Conservation (phyloP, 2,113 vertebrate species). For the Halcyon senegalensis region DNA sequence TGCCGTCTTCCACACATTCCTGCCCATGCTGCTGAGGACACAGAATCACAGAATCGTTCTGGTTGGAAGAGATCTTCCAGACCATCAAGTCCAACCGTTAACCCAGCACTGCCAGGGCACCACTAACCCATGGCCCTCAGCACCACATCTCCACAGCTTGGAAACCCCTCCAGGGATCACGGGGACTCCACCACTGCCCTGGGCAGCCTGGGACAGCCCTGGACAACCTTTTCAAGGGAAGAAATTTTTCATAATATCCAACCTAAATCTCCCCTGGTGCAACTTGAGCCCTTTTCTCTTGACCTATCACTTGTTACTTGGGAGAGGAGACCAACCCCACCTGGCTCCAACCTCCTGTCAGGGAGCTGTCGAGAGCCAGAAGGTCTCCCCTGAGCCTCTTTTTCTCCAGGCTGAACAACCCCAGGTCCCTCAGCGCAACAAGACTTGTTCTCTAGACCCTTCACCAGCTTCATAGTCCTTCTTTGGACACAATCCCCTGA, state of each 20-base stretch:
- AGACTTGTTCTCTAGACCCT: background rate
- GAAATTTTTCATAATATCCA: background rate
- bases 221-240: background rate
- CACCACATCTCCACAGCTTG: background rate
- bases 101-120: no score
- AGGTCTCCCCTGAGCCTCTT: background rate
- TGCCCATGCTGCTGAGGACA: background rate
- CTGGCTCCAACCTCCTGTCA: background rate
- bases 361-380: background rate
- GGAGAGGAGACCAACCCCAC: background rate
- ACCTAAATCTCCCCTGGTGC: background rate
- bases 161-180: background rate
- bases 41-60: background rate
- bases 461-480: background rate
- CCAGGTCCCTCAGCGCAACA: background rate
- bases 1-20: background rate
- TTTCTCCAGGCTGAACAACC: background rate
- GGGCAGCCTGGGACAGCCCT: background rate
- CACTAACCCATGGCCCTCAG: no score
- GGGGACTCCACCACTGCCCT: background rate
- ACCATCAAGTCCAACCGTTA: no score
- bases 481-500: background rate
- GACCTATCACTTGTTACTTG: background rate
- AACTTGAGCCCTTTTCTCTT: background rate
- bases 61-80: no score